These are phyloP conservation scores for Remorina albescens DNA, from an alignment of 2,797 vertebrate species.

Conservation along the genomic window DNA sequence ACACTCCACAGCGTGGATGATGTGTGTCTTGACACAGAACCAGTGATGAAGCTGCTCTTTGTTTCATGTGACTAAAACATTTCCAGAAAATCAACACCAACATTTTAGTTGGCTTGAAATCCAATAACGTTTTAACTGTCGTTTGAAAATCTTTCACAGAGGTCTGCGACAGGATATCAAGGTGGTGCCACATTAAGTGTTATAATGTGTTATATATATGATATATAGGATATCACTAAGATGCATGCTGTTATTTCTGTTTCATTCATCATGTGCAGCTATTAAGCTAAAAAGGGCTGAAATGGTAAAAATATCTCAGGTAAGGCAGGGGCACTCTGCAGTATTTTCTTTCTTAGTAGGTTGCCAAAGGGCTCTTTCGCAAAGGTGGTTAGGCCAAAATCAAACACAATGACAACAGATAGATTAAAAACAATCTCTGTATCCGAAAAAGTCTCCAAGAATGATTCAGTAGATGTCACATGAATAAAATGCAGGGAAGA, in stretches of 20 bases:
- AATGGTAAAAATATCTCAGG: neutral
- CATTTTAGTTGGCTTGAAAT: neutral
- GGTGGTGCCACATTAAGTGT: neutral
- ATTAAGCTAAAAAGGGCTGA: neutral
- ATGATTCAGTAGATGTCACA: constrained; percentile 56
- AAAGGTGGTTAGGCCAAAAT: constrained; percentile 4
- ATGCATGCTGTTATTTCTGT: constrained; percentile 6
- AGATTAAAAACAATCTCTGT: constrained; percentile 18
- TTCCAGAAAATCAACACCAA: neutral
- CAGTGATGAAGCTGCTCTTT: neutral
- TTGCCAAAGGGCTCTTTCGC: constrained; percentile 1
- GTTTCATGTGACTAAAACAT: neutral
- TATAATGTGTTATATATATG: neutral
- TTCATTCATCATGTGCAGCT: neutral
- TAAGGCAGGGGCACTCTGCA: constrained; percentile 5
- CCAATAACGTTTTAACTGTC: neutral
- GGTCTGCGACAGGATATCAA: neutral
- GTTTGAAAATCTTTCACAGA: neutral
- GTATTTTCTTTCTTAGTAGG: constrained; percentile 15
- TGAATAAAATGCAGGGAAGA: constrained; percentile 44
- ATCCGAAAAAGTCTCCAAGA: constrained; percentile 26
- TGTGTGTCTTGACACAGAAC: neutral
- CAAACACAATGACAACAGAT: neutral
- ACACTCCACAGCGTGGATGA: neutral
- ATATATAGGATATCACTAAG: constrained; percentile 3